Base-by-base conservation (phyloP, 2,113 vertebrate genomes). In the Neotoma lepida region DNA sequence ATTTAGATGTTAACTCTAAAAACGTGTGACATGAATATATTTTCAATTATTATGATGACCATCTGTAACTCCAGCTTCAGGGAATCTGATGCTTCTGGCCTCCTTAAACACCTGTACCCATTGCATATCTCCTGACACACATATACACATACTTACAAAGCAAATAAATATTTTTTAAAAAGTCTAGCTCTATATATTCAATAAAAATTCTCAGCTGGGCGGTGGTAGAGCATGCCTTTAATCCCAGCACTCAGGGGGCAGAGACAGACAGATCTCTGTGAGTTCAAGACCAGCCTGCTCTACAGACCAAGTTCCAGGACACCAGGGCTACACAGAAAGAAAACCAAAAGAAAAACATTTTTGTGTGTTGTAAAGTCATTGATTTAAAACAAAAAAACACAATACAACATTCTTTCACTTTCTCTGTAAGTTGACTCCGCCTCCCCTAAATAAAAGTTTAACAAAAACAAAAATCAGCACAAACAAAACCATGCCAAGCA, bases 1-100 rank as follows among this genome's bases (percentile, higher is more conserved):
- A 93, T 78, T 88, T 56, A 84, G 8, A 89, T 86, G 18, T 82
- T 90, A 87, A 66, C 17, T 15, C 39, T 85, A 92, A 77, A 91
- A 86, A 61, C 26, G 91, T 35, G 28, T 28, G 93, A 54, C 24
- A 86, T 70, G 44, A 66, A 66, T 49, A 33, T 35, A 78, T n/a
- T 82, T 93, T 49, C 71, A 63, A 63, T 86, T 74, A 84, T 56
- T 35, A 30, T 4, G 77, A 86, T 70, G 39, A 86, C 2, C 64
- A 66, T 35, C 17, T 70, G 33, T 70, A 70, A 71, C 18, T 71
- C 68, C 68, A 71, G 70, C 3, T 71, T 10, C n/a, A 39, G 70
- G 70, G 20, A 41, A 73, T 73, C 39, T 41, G 22, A 41, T 12
- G 4, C n/a, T 73, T 39, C 8, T 41, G 70, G n/a, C 4, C n/a